Evolutionary conservation across 2,888 invertebrate genomes (phyloP).

Genomic region (Sinopyrophorus schimmeli): DNA sequence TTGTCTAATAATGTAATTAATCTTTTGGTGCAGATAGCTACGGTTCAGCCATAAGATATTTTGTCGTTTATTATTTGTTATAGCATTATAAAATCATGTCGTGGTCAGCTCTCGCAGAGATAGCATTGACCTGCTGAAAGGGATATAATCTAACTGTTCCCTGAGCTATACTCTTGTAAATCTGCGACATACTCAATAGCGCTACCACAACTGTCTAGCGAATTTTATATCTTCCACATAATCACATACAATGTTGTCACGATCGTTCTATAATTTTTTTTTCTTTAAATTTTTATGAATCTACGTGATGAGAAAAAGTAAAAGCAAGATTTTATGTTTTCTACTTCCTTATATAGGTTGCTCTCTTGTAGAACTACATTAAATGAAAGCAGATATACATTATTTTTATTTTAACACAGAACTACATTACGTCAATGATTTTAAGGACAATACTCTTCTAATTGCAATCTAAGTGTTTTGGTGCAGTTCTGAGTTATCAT

Average conservation of each 20-base stretch:
- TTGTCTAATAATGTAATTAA: slow-evolving; percentile 11
- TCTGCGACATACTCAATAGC: slow-evolving; percentile 15
- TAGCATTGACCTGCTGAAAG: slow-evolving; percentile 36
- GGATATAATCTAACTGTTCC: slow-evolving; percentile 35
- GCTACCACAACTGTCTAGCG: slow-evolving; percentile 16
- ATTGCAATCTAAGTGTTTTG: too few species aligned
- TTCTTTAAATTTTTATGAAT: slow-evolving; percentile 5
- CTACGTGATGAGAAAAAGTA: slow-evolving; percentile 9
- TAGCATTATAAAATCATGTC: slow-evolving; percentile 28
- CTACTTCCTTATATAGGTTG: slow-evolving; percentile 18
- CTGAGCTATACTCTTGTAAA: slow-evolving; percentile 26
- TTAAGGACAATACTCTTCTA: too few species aligned
- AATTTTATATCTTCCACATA: slow-evolving; percentile 16
- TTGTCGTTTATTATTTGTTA: too few species aligned
- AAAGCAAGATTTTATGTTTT: too few species aligned
- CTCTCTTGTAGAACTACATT: too few species aligned
- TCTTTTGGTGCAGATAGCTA: slow-evolving; percentile 16
- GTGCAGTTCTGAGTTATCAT: too few species aligned
- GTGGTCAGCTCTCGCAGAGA: slow-evolving; percentile 29
- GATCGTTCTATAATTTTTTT: slow-evolving; percentile 13
- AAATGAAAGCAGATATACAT: too few species aligned
- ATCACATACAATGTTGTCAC: slow-evolving; percentile 19
- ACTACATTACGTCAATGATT: too few species aligned
- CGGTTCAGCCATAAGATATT: slow-evolving; percentile 18
- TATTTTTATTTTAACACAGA: too few species aligned